phyloP scores from a whole-genome alignment of 2,888 invertebrate species.

The Alloplasta piceator region DNA sequence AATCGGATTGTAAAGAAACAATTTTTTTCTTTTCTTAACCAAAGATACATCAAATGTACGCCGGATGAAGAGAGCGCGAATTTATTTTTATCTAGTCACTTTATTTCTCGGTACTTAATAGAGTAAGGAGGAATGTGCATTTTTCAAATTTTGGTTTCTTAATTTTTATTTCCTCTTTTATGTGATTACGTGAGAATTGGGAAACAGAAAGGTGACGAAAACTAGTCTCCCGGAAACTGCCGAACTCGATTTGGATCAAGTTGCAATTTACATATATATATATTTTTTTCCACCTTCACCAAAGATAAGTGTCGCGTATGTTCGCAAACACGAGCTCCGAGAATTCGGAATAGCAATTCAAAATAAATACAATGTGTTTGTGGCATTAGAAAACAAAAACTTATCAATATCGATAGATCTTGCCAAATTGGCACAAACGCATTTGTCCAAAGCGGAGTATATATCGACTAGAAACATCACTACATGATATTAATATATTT shows the following conservation, averaged over 20 bases:
- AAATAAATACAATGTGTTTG: neutral
- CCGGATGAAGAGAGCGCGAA: slow-evolving; percentile 39
- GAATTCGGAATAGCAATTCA: neutral
- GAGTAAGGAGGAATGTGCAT: slow-evolving; percentile 81
- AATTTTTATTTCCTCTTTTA: slow-evolving; percentile 14
- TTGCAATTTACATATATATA: neutral
- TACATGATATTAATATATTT: slow-evolving; percentile 70
- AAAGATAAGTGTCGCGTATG: too few relatives aligned
- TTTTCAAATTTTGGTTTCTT: slow-evolving; percentile 56
- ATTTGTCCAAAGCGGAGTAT: neutral
- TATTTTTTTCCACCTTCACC: slow-evolving; percentile 10
- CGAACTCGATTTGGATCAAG: slow-evolving; percentile 35
- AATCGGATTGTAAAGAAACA: slow-evolving; percentile 41
- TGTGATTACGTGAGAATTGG: neutral
- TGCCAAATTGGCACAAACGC: slow-evolving; percentile 30
- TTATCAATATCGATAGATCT: slow-evolving; percentile 4
- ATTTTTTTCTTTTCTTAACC: slow-evolving; percentile 40
- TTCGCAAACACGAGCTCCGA: neutral
- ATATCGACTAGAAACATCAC: slow-evolving; percentile 41
- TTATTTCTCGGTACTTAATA: slow-evolving; percentile 79
- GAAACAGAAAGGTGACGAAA: neutral
- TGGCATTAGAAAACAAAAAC: neutral
- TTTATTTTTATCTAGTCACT: slow-evolving; percentile 75
- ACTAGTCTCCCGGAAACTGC: slow-evolving; percentile 60
- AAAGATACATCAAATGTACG: slow-evolving; percentile 52